These are phyloP conservation scores for Halisarca cf. caerulea DNA, from an alignment of 37 sponge, comb jelly and placozoan species.

Conservation along the genomic window DNA sequence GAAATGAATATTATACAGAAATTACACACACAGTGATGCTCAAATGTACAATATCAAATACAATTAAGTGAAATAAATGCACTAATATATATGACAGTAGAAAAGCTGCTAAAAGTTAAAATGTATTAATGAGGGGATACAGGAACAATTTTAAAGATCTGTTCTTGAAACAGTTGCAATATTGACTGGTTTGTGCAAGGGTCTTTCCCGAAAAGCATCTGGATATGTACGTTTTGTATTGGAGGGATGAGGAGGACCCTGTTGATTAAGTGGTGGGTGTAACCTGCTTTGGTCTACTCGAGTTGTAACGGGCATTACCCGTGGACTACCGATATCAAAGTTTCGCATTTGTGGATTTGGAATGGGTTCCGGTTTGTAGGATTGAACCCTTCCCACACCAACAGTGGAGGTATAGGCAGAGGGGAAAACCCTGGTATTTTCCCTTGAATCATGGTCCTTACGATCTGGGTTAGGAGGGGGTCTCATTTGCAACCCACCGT, in stretches of 20 bases:
- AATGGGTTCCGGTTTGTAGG: too few species aligned
- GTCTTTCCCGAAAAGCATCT: background rate
- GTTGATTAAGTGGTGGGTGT: background rate
- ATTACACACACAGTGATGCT: too few species aligned
- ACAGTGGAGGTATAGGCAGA: background rate
- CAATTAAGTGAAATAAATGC: too few species aligned
- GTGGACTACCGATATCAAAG: background rate
- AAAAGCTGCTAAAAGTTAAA: too few species aligned
- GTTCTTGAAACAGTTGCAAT: slow-evolving; percentile 2
- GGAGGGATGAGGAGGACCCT: background rate
- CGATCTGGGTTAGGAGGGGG: too few species aligned
- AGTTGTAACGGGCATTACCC: slow-evolving; percentile 9
- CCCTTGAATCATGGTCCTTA: background rate
- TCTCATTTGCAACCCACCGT: background rate
- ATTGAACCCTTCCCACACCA: too few species aligned
- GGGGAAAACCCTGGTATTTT: background rate
- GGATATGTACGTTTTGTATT: background rate
- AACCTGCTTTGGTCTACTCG: background rate
- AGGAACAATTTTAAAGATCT: slow-evolving; percentile 22
- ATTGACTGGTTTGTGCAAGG: background rate
- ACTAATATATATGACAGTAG: too few species aligned
- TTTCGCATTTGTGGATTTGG: background rate
- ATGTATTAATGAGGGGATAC: too few species aligned
- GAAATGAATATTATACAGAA: too few species aligned
- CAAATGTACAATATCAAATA: too few species aligned